A percentile compares a stretch with the other conserved stretches of the same genome.
Conservation (phyloP, 2,113 vertebrate genomes). For the Indri indri region DNA sequence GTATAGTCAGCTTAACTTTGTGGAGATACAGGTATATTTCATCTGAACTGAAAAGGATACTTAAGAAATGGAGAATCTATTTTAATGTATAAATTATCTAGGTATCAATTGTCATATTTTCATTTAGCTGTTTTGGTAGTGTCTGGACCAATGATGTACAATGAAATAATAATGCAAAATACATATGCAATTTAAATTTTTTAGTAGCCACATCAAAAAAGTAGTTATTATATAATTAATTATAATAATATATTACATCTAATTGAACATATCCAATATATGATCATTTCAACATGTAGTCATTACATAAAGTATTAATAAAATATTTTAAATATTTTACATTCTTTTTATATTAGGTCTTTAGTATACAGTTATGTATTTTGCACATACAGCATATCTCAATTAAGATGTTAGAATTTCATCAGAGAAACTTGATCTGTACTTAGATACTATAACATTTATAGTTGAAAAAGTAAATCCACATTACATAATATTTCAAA, state of each 20-base stretch:
- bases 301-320: not conserved
- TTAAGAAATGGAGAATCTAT: not conserved
- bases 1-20: not conserved
- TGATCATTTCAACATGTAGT: not conserved
- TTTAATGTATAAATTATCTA: not conserved
- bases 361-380: not conserved
- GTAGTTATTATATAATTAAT: not conserved
- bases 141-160: not conserved
- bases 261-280: not conserved
- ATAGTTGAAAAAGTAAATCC: not conserved
- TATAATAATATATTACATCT: not conserved
- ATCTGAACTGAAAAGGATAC: not conserved
- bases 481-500: not conserved
- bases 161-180: not conserved
- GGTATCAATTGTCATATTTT: not conserved
- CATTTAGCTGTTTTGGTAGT: not conserved
- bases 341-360: not conserved
- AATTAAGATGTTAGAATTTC: not conserved
- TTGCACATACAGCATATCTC: not conserved
- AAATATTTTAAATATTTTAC: not conserved
- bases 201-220: not conserved
- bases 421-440: not conserved
- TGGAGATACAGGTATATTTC: not conserved
- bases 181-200: not conserved
- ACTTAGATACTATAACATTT: not conserved